A percentile compares a stretch with the other conserved stretches of the same genome.
These are phyloP conservation scores for Mycteria americana DNA, from an alignment of 2,797 vertebrate genomes.

Conservation along the genomic window DNA sequence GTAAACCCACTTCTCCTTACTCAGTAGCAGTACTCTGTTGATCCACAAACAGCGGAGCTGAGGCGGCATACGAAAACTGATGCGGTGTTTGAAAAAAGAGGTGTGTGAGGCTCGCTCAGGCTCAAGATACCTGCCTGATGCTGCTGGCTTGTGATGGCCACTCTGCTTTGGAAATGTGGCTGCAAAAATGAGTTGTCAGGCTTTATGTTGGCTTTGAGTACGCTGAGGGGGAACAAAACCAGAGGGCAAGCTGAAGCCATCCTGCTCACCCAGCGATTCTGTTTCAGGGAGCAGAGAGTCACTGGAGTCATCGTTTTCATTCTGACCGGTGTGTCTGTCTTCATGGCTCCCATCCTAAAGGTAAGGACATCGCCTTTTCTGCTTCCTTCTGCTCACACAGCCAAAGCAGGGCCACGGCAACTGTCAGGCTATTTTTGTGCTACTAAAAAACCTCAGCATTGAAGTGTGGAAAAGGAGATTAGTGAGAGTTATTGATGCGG, in stretches of 20 bases:
- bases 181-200: not conserved
- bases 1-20: not conserved
- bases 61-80: not conserved
- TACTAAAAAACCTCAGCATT: not conserved
- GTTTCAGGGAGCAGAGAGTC: conserved; percentile 91
- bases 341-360: conserved; percentile 98
- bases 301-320: conserved; percentile 91
- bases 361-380: conserved; percentile 69
- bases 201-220: not conserved
- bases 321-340: conserved; percentile 93
- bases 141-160: not conserved
- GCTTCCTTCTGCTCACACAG: not conserved
- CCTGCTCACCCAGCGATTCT: conserved; percentile 38
- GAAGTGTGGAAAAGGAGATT: not conserved
- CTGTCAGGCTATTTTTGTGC: not conserved
- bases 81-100: not conserved
- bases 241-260: not conserved
- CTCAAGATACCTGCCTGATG: not conserved
- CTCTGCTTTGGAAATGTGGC: not conserved
- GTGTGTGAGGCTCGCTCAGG: not conserved
- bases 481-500: not conserved
- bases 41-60: not conserved
- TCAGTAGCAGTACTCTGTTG: not conserved
- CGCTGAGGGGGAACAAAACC: not conserved
- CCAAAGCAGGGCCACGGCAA: not conserved